phyloP scores from a whole-genome alignment of 30 jellyfish, hydroid and myxozoan genomes.

The Haliclystus octoradiatus region DNA sequence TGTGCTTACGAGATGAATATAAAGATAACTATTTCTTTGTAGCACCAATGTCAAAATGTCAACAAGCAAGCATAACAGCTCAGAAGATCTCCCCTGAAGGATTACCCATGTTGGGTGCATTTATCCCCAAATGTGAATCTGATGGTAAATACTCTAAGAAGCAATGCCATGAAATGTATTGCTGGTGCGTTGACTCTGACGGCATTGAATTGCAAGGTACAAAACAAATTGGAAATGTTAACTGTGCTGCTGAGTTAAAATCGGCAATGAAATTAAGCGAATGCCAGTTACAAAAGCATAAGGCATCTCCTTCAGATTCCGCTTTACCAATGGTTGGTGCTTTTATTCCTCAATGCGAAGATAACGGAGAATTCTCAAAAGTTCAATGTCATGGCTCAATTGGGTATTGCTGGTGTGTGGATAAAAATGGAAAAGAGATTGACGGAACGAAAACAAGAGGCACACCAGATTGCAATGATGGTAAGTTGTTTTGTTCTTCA shows the following conservation, averaged over 20 bases:
- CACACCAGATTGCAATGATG: conserved; percentile 34
- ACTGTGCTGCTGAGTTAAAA: too few relatives aligned
- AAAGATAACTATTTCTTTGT: too few relatives aligned
- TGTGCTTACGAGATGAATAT: too few relatives aligned
- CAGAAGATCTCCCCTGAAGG: too few relatives aligned
- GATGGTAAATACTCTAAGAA: conserved; percentile 39
- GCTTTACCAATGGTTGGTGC: conserved; percentile 42
- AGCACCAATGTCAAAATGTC: conserved; percentile 34
- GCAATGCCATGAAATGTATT: conserved; percentile 51
- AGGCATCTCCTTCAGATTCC: too few relatives aligned
- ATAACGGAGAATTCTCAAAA: conserved; percentile 39
- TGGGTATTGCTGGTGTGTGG: conserved; percentile 90
- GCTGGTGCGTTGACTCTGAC: conserved; percentile 62
- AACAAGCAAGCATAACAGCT: conserved; percentile 16
- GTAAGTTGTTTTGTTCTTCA: background rate
- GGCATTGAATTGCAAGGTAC: conserved; percentile 43
- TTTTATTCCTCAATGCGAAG: conserved; percentile 56
- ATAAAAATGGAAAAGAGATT: conserved; percentile 42
- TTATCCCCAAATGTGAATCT: conserved; percentile 54
- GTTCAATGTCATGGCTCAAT: conserved; percentile 81
- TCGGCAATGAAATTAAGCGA: too few relatives aligned
- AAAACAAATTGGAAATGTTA: too few relatives aligned
- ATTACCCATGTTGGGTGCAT: conserved; percentile 17
- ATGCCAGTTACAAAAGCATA: too few relatives aligned
- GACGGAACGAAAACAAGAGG: conserved; percentile 38